These are phyloP conservation scores for Bradypodion pumilum DNA, from an alignment of 2,797 vertebrate genomes.

Conservation along the genomic window DNA sequence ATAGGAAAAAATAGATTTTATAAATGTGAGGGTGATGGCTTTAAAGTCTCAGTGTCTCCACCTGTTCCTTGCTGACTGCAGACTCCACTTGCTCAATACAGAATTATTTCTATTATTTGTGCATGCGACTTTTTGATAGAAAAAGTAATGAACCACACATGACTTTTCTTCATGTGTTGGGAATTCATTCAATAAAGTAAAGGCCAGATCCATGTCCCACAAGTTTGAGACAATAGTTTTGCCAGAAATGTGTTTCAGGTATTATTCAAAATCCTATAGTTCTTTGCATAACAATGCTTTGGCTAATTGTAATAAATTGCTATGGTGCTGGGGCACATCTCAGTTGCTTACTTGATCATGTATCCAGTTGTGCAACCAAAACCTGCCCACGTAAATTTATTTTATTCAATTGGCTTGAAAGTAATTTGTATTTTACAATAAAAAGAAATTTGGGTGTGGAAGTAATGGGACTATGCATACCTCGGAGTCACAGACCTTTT, in stretches of 20 bases:
- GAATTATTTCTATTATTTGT: no score
- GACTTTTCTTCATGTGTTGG: background rate
- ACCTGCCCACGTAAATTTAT: background rate
- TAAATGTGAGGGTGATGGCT: no score
- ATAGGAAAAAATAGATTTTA: no score
- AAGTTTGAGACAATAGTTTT: background rate
- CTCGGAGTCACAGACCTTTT: accelerated
- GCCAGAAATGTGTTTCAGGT: background rate
- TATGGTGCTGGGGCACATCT: no score
- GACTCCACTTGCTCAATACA: no score
- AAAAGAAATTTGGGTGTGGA: constrained; percentile 4
- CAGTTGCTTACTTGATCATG: no score
- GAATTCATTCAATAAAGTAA: background rate
- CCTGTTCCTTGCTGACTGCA: no score
- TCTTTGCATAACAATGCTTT: no score
- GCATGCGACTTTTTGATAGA: background rate
- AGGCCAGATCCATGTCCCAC: background rate
- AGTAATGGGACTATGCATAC: background rate
- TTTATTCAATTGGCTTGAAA: background rate
- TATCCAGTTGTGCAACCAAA: background rate
- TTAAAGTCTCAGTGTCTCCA: no score
- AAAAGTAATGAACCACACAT: background rate
- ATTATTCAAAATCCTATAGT: no score
- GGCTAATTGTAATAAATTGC: no score
- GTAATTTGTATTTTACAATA: background rate